Conservation (phyloP, 2,888 invertebrate species). For the Galeopsomyia nigrocyanea region DNA sequence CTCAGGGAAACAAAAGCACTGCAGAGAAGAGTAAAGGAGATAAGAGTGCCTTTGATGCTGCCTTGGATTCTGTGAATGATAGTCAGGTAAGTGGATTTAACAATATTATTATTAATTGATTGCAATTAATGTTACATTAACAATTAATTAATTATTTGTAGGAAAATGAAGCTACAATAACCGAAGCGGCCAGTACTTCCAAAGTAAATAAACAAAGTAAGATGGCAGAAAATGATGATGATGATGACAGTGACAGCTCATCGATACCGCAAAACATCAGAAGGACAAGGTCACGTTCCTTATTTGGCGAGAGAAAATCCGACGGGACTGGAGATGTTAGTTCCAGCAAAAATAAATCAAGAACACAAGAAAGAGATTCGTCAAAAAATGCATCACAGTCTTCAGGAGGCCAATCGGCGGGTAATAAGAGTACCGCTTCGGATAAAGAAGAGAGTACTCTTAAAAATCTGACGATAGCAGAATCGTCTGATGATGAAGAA, state of each 20-base stretch:
- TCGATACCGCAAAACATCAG: conserved; percentile 29
- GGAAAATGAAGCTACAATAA: neutral
- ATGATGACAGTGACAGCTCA: conserved; percentile 20
- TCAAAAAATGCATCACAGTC: too few species aligned
- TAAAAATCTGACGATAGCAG: too few species aligned
- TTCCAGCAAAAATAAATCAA: too few species aligned
- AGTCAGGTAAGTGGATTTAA: conserved; percentile 4
- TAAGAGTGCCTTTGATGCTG: conserved; percentile 24
- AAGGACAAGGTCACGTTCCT: conserved; percentile 5
- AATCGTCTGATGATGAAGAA: too few species aligned
- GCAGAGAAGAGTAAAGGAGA: neutral
- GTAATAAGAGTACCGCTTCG: too few species aligned
- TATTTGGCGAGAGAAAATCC: too few species aligned
- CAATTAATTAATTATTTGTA: neutral
- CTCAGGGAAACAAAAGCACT: conserved; percentile 4
- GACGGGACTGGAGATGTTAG: too few species aligned
- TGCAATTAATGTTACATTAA: neutral
- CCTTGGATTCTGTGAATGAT: neutral
- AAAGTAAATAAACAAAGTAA: neutral
- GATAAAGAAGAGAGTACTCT: too few species aligned
- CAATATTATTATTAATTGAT: neutral
- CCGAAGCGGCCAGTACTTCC: neutral
- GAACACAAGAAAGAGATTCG: too few species aligned
- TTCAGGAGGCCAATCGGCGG: too few species aligned
- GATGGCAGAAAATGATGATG: neutral